Percentiles rank a stretch among this genome's conserved stretches.
Conservation (phyloP, 2,888 invertebrate genomes). For the Exocentrus adspersus region DNA sequence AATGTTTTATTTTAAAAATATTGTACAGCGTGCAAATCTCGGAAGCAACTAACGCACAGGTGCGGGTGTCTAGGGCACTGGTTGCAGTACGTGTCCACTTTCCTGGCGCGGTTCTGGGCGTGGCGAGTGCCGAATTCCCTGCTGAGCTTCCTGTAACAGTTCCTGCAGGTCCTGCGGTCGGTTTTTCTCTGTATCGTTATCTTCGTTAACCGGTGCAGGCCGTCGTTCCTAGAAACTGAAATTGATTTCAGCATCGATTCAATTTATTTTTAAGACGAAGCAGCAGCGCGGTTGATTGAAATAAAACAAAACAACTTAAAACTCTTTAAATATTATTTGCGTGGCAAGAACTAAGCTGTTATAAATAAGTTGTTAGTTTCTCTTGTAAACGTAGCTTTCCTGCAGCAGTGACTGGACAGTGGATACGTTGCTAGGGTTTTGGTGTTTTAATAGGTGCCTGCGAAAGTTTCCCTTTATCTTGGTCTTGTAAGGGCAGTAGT, state of each 20-base stretch:
- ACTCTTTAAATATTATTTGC: too few relatives aligned
- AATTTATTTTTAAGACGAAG: too few relatives aligned
- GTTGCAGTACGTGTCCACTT: constrained; percentile 40
- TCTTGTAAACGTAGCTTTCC: not conserved
- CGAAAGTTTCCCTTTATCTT: constrained; percentile 25
- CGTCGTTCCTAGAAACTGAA: too few relatives aligned
- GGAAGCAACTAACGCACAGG: constrained; percentile 37
- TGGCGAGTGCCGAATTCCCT: constrained; percentile 27
- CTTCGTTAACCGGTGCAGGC: constrained; percentile 7
- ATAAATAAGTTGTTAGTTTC: too few relatives aligned
- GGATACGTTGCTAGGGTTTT: not conserved
- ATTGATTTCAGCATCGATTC: too few relatives aligned
- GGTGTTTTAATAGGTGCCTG: constrained; percentile 13
- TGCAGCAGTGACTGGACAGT: not conserved
- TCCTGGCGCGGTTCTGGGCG: constrained; percentile 35
- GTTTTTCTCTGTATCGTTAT: constrained; percentile 51
- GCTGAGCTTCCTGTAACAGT: constrained; percentile 37
- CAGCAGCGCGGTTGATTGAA: too few relatives aligned
- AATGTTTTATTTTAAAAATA: not conserved
- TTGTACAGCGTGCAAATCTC: constrained; percentile 28
- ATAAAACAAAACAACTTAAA: too few relatives aligned
- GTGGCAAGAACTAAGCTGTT: too few relatives aligned
- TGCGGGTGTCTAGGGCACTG: constrained; percentile 36
- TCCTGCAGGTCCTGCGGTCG: constrained; percentile 36
- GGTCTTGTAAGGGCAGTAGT: constrained; percentile 13